Percentiles rank a stretch among this genome's conserved stretches.
Evolutionary conservation across 1,140 invertebrate genomes (phyloP).

Genomic region (Drosophila truncata): DNA sequence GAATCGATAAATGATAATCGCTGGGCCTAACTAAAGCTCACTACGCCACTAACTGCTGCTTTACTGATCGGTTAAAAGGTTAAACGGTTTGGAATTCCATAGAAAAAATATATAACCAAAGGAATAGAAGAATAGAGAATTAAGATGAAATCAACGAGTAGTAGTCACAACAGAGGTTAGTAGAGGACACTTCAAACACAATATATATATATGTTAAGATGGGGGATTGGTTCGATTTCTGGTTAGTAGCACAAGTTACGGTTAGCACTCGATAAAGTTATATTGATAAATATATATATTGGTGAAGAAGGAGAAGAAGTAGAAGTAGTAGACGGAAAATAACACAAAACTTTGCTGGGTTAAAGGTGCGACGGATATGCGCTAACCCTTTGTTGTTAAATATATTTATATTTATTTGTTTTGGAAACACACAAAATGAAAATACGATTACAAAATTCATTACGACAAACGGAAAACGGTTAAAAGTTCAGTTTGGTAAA

Average conservation of each 20-base stretch:
- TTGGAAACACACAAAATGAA: constrained; percentile 64
- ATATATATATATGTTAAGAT: constrained; percentile 61
- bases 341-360: constrained; percentile 40
- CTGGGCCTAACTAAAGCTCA: constrained; percentile 47
- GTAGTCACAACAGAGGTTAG: constrained; percentile 76
- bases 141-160: constrained; percentile 57
- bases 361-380: constrained; percentile 50
- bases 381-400: constrained; percentile 37
- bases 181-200: constrained; percentile 77
- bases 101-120: constrained; percentile 21
- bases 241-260: constrained; percentile 78
- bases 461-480: constrained; percentile 58
- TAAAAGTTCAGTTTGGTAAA: constrained; percentile 55
- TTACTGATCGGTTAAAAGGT: constrained; percentile 40
- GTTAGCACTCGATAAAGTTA: constrained; percentile 76
- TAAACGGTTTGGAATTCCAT: constrained; percentile 17
- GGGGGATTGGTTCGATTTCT: constrained; percentile 38
- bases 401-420: constrained; percentile 33
- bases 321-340: constrained; percentile 51
- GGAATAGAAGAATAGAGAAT: constrained; percentile 33
- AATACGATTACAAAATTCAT: constrained; percentile 60
- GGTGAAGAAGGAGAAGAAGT: constrained; percentile 37
- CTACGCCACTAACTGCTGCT: constrained; percentile 49
- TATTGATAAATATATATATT: constrained; percentile 53
- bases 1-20: constrained; percentile 38